Evolutionary conservation across 2,888 invertebrate species (phyloP).

Genomic region (Tinea semifulvella): DNA sequence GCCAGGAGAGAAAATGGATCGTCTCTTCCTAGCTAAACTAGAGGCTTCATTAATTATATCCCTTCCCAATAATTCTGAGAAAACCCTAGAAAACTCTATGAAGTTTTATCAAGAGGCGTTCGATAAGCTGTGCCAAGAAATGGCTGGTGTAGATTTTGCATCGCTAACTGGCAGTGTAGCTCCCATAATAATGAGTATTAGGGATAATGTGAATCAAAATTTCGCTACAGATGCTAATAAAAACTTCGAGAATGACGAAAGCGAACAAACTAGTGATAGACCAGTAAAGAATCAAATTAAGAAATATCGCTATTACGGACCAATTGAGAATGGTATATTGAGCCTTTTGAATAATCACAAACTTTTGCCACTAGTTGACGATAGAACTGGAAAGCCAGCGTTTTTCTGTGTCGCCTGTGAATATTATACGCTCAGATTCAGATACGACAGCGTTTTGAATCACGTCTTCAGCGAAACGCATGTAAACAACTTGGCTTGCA

Average conservation of each 20-base stretch:
- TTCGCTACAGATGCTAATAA: constrained; percentile 51
- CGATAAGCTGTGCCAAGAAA: constrained; percentile 42
- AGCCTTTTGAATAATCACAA: constrained; percentile 48
- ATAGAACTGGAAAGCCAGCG: constrained; percentile 54
- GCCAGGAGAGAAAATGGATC: constrained; percentile 42
- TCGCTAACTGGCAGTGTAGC: constrained; percentile 49
- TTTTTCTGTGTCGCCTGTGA: constrained; percentile 60
- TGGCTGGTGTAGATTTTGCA: constrained; percentile 40
- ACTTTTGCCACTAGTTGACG: constrained; percentile 46
- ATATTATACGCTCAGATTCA: constrained; percentile 53
- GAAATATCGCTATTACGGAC: constrained; percentile 55
- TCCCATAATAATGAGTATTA: constrained; percentile 59
- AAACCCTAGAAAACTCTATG: constrained; percentile 44
- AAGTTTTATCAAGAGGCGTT: constrained; percentile 45
- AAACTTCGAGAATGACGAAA: constrained; percentile 51
- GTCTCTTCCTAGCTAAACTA: constrained; percentile 38
- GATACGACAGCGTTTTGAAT: constrained; percentile 54
- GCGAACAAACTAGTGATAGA: constrained; percentile 39
- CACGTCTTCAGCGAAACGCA: constrained; percentile 57
- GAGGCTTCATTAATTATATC: constrained; percentile 40
- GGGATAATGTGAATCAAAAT: constrained; percentile 58
- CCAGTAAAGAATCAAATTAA: constrained; percentile 44
- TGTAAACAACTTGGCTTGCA: constrained; percentile 47
- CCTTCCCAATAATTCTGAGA: constrained; percentile 53
- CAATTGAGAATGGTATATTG: constrained; percentile 46